Base-by-base conservation (phyloP, 92 coral and sea anemone species). In the Phenganax stokvisi region DNA sequence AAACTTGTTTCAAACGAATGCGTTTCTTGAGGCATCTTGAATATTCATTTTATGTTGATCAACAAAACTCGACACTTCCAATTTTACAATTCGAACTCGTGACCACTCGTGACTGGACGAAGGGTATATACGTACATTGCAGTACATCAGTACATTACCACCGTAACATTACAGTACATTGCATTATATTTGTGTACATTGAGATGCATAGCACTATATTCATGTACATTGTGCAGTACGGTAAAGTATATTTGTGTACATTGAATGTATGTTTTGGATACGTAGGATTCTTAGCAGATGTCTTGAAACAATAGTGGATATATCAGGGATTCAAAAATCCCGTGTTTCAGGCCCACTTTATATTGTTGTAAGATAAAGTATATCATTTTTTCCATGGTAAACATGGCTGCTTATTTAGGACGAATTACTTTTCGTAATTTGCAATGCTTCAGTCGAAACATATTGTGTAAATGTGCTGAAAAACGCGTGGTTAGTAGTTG, bases 321-420 rank as follows among this genome's bases (percentile, higher is more conserved):
- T 28, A 20, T 5, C 47, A 37, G 47, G 47, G 47, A 37, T 37
- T 20, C 47, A 37, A 37, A 37, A 37, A 37, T 37, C 47, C 47
- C 47, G 47, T 37, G 47, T 37, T 37, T 68, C 30, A 20, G 70
- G 37, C 10, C 37, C 47, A 37, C 73, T 1, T 12, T 68, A 68
- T 6, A 68, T 30, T 68, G 6, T 68, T 28, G 31, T 68, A 30
- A 68, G 54, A 68, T 37, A 28, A 68, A 68, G 73, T 68, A 68
- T 37, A 30, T 3, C 0, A 20, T 25, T 20, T 68, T 68, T 68
- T 72, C 77, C n/a, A 53, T 29, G 77, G 61, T 20, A 73, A 73
- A 56, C 51, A 79, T 79, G 83, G 83, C 83, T 44, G 59, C 83
- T 54, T 54, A 15, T 65, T 53, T 79, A 16, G 60, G 25, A 10